A percentile compares a stretch with the other conserved stretches of the same genome.
Evolutionary conservation across 2,797 vertebrate genomes (phyloP).

Genomic region (Manis pentadactyla): DNA sequence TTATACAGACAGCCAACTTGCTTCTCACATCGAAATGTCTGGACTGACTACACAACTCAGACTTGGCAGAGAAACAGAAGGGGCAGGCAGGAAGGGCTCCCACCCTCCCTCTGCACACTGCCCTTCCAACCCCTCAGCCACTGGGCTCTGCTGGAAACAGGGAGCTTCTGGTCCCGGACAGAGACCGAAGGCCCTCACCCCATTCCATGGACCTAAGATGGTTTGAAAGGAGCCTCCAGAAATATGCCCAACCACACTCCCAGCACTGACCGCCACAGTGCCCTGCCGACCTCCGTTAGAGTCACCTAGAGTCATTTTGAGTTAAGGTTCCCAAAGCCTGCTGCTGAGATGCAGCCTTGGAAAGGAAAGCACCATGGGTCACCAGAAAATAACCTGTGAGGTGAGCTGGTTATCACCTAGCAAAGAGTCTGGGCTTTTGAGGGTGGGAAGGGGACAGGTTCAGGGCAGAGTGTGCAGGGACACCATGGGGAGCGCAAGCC

Average conservation of each 20-base stretch:
- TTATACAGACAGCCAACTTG: slow-evolving; percentile 47
- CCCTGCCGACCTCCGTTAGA: not conserved
- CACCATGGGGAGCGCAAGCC: too few species aligned
- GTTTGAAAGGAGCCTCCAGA: not conserved
- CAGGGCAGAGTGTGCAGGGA: not conserved
- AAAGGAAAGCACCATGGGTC: not conserved
- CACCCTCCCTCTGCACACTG: not conserved
- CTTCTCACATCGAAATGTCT: slow-evolving; percentile 43
- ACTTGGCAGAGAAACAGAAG: not conserved
- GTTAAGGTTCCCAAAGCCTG: not conserved
- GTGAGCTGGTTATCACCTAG: not conserved
- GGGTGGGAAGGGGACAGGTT: not conserved
- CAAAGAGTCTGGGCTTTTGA: not conserved
- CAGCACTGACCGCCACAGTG: not conserved
- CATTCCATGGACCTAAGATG: not conserved
- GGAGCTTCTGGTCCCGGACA: not conserved
- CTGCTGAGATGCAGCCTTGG: not conserved
- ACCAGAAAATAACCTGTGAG: not conserved
- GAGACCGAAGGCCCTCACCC: not conserved
- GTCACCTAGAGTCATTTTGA: not conserved
- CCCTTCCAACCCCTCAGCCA: not conserved
- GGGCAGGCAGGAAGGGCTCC: not conserved
- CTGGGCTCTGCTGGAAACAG: not conserved
- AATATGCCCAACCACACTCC: not conserved
- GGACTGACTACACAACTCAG: not conserved